Base-by-base conservation (phyloP, 2,888 invertebrate species). In the Psococerastis gibbosa region DNA sequence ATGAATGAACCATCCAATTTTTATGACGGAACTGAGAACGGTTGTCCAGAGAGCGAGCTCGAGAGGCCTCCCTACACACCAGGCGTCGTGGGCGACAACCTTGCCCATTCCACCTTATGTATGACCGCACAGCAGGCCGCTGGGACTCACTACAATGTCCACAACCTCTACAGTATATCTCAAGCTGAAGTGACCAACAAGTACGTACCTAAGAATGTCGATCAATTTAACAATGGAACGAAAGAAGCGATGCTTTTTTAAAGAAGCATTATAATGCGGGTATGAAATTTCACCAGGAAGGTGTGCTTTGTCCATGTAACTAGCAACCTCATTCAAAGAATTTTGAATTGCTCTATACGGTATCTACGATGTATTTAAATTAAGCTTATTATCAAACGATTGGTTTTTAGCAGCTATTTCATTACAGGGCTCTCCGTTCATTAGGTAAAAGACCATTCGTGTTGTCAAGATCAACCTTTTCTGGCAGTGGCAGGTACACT, bases 1-100 rank as follows among this genome's bases (percentile, higher is more conserved):
- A 85, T 85, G 85, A 85, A 87, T 60, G 85, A 85, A 56, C 82
- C 82, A 0, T 77, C 81, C 0, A 83, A 83, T 62, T 82, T 84
- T 61, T 63, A 71, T 13, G 69, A 77, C 49, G 85, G 79, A 1
- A 62, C 70, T 17, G 69, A 75, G 18, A 20, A 15, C 6, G 38
- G 38, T 2, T 76, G 76, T 53, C 62, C 65, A 2, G 52, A 60
- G 31, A 67, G 66, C 33, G 47, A 55, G 1, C 62, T 75, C 0
- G 79, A 82, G 51, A 56, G 67, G 44, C 71, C 80, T 0, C 75
- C 77, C 0, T 84, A 82, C 62, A 46, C 64, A 15, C 84, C 82
- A 0, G 77, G 76, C 35, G 59, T 66, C 11, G 6, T 16, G 17
- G 35, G 17, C 15, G 32, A 20, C 1, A 58, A 62, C 8, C 62